Evolutionary conservation across 2,113 vertebrate species (phyloP), one percentile per base, ranked within the genome.

Genomic region (Varanus komodoensis): DNA sequence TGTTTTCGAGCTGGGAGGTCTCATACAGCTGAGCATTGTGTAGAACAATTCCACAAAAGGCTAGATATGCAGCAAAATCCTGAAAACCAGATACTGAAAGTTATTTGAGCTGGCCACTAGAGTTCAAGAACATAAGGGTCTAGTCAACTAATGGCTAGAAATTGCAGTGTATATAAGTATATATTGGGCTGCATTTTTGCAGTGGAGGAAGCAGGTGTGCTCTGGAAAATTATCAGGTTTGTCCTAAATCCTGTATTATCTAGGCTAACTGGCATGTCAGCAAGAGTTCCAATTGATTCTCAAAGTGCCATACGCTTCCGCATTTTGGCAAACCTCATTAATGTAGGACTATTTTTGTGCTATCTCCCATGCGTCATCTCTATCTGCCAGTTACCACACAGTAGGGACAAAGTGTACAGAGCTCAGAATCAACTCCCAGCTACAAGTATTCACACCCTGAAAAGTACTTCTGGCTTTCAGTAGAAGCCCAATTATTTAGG

Each of bases 11-110:
- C 95, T 98, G 97, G 0, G 98, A 99, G 0, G 98, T 99, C 95
- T 99, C 99, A 15, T 99, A 99, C 79, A 99, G 92, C 54, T 99
- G 98, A 44, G 99, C 99, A 0, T 99, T 99, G 96, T 99, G 99
- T 82, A 99, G 98, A 89, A 99, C 99, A 57, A 99, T 99, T 32
- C 99, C 99, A 48, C 98, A 99, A 82, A 99, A 99, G 0, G 99
- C 98, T 98, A 99, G 91, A 89, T 99, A 99, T 0, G 98, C 97
- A 0, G 99, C 98, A 96, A 99, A 99, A 91, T 99, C 99, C 99
- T 99, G 94, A 77, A 90, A 67, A 87, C 89, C 11, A 15, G 87
- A 81, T 25, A 90, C 8, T 34, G 82, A 4, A 91, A 89, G 32
- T 87, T 91, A 83, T 23, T 0, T 19, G 88, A 90, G 19, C 88